These are phyloP conservation scores for Ladona fulva DNA, from an alignment of 1,140 invertebrate species.

Conservation along the genomic window DNA sequence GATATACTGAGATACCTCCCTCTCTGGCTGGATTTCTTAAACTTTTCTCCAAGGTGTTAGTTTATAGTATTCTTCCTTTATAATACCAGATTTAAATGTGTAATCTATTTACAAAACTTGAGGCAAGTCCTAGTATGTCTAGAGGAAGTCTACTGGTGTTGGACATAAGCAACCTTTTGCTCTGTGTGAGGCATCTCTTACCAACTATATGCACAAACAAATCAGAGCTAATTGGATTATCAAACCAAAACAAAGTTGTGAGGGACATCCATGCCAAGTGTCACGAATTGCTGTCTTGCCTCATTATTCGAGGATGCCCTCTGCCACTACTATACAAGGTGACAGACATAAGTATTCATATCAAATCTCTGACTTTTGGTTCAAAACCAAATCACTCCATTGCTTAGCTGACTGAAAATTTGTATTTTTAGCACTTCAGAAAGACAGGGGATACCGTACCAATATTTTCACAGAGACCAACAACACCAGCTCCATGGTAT, in stretches of 20 bases:
- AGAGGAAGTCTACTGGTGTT: conserved; percentile 52
- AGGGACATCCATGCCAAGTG: conserved; percentile 70
- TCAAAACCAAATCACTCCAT: not conserved
- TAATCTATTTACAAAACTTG: conserved; percentile 20
- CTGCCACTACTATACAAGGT: conserved; percentile 64
- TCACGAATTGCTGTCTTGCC: conserved; percentile 57
- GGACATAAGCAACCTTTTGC: conserved; percentile 62
- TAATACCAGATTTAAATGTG: not conserved
- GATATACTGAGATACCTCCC: too few species aligned
- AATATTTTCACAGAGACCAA: conserved; percentile 39
- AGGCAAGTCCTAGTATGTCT: conserved; percentile 51
- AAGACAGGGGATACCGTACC: conserved; percentile 44
- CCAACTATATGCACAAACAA: conserved; percentile 51
- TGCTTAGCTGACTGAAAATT: not conserved
- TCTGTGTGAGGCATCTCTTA: conserved; percentile 57
- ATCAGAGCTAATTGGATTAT: conserved; percentile 48
- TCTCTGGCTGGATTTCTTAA: too few species aligned
- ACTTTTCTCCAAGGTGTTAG: too few species aligned
- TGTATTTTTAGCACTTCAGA: conserved; percentile 41
- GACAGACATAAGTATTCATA: conserved; percentile 12
- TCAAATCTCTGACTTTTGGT: not conserved
- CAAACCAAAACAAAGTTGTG: conserved; percentile 46
- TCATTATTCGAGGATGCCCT: conserved; percentile 58
- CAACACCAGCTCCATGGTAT: conserved; percentile 52
- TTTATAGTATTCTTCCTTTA: too few species aligned